phyloP scores from a whole-genome alignment of 2,888 invertebrate species.

The Actias luna region DNA sequence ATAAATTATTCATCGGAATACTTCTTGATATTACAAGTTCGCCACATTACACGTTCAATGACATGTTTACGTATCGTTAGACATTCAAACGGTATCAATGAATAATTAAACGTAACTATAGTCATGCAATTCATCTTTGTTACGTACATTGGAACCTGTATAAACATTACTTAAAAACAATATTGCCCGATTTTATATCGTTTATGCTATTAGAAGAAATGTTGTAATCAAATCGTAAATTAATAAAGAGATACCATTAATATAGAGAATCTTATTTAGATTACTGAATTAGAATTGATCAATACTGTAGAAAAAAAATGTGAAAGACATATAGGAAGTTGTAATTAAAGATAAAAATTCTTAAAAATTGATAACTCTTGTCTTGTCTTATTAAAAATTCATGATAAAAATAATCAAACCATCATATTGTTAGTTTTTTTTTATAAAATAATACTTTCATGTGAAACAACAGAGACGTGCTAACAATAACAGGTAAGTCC shows the following conservation, averaged over 20 bases:
- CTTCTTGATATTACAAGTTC: slow-evolving; percentile 15
- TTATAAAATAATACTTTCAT: too few relatives aligned
- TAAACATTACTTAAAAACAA: background rate
- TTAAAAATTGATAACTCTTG: too few relatives aligned
- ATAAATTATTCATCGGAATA: slow-evolving; percentile 11
- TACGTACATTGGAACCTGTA: background rate
- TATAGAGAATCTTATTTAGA: too few relatives aligned
- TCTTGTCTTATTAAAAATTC: too few relatives aligned
- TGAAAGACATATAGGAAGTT: too few relatives aligned
- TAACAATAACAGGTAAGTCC: background rate
- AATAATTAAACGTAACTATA: slow-evolving; percentile 19
- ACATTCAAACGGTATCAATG: slow-evolving; percentile 20
- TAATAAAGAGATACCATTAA: background rate
- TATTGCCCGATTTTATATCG: background rate
- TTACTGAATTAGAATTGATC: too few relatives aligned
- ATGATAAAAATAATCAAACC: too few relatives aligned
- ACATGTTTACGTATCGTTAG: slow-evolving; percentile 21
- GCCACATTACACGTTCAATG: slow-evolving; percentile 21
- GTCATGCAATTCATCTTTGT: slow-evolving; percentile 16
- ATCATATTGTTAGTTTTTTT: too few relatives aligned
- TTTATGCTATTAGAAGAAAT: background rate
- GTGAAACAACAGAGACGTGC: too few relatives aligned
- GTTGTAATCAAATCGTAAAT: background rate
- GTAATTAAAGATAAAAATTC: too few relatives aligned
- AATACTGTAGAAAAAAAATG: too few relatives aligned